Evolutionary conservation across 2,888 invertebrate genomes (phyloP).

Genomic region (Idaea straminata): DNA sequence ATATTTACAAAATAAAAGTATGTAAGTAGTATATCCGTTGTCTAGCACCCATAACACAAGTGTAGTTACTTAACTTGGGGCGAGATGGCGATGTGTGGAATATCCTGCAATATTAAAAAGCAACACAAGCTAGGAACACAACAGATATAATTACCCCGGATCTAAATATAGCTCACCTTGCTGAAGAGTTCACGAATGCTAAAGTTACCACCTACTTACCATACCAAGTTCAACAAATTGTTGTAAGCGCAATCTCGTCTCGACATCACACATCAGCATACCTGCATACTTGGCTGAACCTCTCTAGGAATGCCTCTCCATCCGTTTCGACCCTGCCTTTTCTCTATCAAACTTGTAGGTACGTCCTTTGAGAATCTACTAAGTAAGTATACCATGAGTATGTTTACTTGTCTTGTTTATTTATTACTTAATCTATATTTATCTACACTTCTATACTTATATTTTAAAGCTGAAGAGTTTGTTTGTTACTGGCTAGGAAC

Average conservation of each 20-base stretch:
- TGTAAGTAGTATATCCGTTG: too few relatives aligned
- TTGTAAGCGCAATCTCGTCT: conserved; percentile 34
- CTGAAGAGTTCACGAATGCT: conserved; percentile 10
- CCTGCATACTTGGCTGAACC: conserved; percentile 53
- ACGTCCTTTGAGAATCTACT: conserved; percentile 33
- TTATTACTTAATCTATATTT: too few relatives aligned
- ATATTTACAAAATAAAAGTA: too few relatives aligned
- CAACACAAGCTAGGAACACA: too few relatives aligned
- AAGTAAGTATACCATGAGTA: background rate
- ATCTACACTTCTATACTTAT: too few relatives aligned
- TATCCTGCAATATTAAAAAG: too few relatives aligned
- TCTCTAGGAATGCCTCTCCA: conserved; percentile 48
- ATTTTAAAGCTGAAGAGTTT: too few relatives aligned
- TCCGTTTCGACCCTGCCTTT: conserved; percentile 42
- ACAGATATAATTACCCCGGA: too few relatives aligned
- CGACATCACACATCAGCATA: conserved; percentile 29
- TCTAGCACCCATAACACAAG: too few relatives aligned
- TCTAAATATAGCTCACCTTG: background rate
- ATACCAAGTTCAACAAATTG: conserved; percentile 35
- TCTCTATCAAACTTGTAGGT: conserved; percentile 36
- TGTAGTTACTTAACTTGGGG: too few relatives aligned
- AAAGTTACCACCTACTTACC: conserved; percentile 17
- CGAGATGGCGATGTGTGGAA: too few relatives aligned
- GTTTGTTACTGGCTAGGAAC: too few relatives aligned
- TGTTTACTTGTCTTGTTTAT: background rate